A percentile compares a stretch with the other conserved stretches of the same genome.
Evolutionary conservation across 2,113 vertebrate species (phyloP).

Genomic region (Psittacula cyanocephala): DNA sequence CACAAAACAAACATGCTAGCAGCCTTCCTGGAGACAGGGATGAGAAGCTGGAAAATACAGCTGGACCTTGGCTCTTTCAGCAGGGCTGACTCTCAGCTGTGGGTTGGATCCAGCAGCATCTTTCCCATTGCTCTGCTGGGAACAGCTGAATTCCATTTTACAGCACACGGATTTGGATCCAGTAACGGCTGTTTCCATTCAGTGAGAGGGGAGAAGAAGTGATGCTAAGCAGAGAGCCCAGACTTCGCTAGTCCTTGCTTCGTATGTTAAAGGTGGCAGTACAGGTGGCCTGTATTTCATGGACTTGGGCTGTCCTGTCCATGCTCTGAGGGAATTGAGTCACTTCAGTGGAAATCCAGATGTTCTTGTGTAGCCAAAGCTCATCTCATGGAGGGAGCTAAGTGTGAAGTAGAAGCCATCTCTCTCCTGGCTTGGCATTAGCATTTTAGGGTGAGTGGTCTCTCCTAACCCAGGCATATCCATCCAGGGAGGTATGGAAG

Average conservation of each 20-base stretch:
- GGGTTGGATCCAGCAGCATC: not conserved
- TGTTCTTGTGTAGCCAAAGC: not conserved
- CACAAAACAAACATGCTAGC: slow-evolving; percentile 7
- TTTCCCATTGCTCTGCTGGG: not conserved
- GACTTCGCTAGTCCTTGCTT: not conserved
- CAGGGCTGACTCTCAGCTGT: not conserved
- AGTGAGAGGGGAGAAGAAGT: not conserved
- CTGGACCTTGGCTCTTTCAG: not conserved
- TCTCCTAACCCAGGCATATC: not conserved
- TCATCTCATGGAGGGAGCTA: not conserved
- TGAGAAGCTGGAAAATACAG: slow-evolving; percentile 59
- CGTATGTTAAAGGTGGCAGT: not conserved
- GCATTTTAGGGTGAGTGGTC: accelerated
- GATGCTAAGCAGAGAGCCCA: not conserved
- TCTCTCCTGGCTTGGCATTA: not conserved
- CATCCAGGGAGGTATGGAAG: not conserved
- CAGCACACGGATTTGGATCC: not conserved
- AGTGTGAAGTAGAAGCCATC: not conserved
- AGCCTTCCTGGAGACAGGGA: slow-evolving; percentile 67
- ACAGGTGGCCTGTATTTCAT: not conserved
- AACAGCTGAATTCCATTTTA: not conserved
- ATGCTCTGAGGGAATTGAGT: not conserved
- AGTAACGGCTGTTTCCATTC: not conserved
- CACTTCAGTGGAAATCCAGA: not conserved
- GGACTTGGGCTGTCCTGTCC: accelerated